These are phyloP conservation scores for Idaea dimidiata DNA, from an alignment of 2,888 invertebrate genomes.

Conservation along the genomic window DNA sequence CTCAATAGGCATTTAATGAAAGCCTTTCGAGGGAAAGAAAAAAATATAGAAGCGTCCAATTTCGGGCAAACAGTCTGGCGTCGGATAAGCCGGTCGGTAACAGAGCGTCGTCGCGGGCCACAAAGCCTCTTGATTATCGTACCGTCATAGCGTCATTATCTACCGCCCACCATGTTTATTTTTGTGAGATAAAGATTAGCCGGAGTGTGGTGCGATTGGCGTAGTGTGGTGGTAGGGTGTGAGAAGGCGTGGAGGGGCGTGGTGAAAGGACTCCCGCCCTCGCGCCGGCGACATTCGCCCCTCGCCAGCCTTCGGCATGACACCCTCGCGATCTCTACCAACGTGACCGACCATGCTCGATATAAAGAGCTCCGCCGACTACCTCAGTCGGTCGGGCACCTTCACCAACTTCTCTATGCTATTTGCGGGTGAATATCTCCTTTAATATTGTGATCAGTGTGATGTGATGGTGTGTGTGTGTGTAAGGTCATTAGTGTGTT, in stretches of 20 bases:
- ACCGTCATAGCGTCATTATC: slow-evolving; percentile 72
- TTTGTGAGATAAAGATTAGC: slow-evolving; percentile 81
- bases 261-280: slow-evolving; percentile 45
- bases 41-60: slow-evolving; percentile 52
- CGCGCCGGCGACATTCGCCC: slow-evolving; percentile 26
- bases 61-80: slow-evolving; percentile 68
- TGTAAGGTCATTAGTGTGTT: slow-evolving; percentile 21
- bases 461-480: slow-evolving; percentile 41
- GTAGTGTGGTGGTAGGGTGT: slow-evolving; percentile 53
- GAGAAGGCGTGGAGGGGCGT: slow-evolving; percentile 53
- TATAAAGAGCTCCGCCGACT: slow-evolving; percentile 95
- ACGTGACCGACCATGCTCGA: slow-evolving; percentile 87
- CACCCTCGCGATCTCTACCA: slow-evolving; percentile 45
- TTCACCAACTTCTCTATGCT: slow-evolving; percentile 98
- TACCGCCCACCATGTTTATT: slow-evolving; percentile 78
- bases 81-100: slow-evolving; percentile 59
- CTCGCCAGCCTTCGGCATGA: slow-evolving; percentile 45
- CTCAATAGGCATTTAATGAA: slow-evolving; percentile 52
- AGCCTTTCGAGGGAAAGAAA: slow-evolving; percentile 41
- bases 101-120: slow-evolving; percentile 69
- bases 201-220: slow-evolving; percentile 70
- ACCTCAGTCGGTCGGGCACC: slow-evolving; percentile 93
- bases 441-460: slow-evolving; percentile 45
- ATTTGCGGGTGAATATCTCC: slow-evolving; percentile 89
- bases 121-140: slow-evolving; percentile 76